Conservation (phyloP, 2,888 invertebrate genomes). For the Alloplasta piceator region DNA sequence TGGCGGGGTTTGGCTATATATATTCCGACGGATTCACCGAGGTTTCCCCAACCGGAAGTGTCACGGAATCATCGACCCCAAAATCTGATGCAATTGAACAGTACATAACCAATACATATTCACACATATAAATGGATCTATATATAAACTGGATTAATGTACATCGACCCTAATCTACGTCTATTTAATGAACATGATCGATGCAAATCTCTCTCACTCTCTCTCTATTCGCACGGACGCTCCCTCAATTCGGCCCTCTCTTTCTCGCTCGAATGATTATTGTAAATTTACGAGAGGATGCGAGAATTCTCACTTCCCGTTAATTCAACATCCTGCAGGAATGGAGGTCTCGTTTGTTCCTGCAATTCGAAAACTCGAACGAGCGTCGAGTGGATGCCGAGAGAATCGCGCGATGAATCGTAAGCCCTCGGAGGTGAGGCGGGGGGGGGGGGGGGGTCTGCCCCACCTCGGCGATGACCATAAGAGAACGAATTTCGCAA, state of each 20-base stretch:
- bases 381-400: too few species aligned
- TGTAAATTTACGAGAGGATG: constrained; percentile 75
- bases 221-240: not conserved
- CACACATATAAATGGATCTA: not conserved
- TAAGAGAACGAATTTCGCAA: constrained; percentile 24
- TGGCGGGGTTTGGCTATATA: too few species aligned
- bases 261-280: constrained; percentile 70
- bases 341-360: constrained; percentile 16
- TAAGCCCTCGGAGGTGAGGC: too few species aligned
- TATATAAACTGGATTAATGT: not conserved
- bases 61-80: not conserved
- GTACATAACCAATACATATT: not conserved
- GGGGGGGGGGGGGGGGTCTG: not conserved
- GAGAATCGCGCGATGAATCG: constrained; percentile 29
- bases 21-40: too few species aligned
- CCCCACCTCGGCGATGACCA: constrained; percentile 14
- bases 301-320: constrained; percentile 75
- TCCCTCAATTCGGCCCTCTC: constrained; percentile 58
- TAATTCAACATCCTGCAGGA: constrained; percentile 69
- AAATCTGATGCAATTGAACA: constrained; percentile 6
- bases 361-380: constrained; percentile 17
- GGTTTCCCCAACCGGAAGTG: not conserved
- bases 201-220: not conserved
- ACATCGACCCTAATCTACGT: not conserved
- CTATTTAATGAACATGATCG: not conserved